These are phyloP conservation scores for Acromyrmex echinatior DNA, from an alignment of 1,140 invertebrate genomes.

Conservation along the genomic window DNA sequence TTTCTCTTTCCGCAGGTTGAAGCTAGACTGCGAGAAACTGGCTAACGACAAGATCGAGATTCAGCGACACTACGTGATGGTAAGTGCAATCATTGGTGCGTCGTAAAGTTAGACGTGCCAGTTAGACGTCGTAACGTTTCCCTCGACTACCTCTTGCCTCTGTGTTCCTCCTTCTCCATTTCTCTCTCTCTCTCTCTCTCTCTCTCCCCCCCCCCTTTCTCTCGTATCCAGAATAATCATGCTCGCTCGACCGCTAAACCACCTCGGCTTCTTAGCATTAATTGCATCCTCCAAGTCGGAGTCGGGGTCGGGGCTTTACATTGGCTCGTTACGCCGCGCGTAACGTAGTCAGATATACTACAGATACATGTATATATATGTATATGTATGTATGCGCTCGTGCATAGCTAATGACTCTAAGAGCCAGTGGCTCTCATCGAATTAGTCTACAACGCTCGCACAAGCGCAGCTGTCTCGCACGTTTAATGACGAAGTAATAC, in stretches of 20 bases:
- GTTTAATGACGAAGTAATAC: constrained; percentile 70
- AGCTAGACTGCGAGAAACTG: constrained; percentile 98
- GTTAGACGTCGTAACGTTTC: constrained; percentile 63
- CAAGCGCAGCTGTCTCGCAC: constrained; percentile 52
- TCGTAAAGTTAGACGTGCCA: constrained; percentile 71
- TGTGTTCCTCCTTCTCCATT: constrained; percentile 34
- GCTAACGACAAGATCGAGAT: constrained; percentile 99
- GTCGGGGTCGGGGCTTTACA: constrained; percentile 77
- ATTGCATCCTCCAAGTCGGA: constrained; percentile 81
- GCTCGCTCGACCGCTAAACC: constrained; percentile 82
- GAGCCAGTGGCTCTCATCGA: constrained; percentile 74
- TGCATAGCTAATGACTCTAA: constrained; percentile 74
- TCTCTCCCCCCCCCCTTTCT: constrained; percentile 55
- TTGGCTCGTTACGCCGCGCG: constrained; percentile 71
- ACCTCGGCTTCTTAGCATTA: constrained; percentile 85
- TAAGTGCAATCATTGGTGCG: constrained; percentile 88
- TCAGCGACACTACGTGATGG: constrained; percentile 99
- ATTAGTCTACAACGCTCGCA: constrained; percentile 45
- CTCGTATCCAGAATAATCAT: constrained; percentile 80
- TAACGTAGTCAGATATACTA: constrained; percentile 54
- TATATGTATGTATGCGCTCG: constrained; percentile 27
- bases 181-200: constrained; percentile 2
- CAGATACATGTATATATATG: constrained; percentile 35
- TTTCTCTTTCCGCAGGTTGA: constrained; percentile 89
- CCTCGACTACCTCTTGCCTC: constrained; percentile 69